Evolutionary conservation across 37 sponge, comb jelly and placozoan genomes (phyloP), one percentile per base, ranked within the genome.

Genomic region (Dysidea cf. avara): DNA sequence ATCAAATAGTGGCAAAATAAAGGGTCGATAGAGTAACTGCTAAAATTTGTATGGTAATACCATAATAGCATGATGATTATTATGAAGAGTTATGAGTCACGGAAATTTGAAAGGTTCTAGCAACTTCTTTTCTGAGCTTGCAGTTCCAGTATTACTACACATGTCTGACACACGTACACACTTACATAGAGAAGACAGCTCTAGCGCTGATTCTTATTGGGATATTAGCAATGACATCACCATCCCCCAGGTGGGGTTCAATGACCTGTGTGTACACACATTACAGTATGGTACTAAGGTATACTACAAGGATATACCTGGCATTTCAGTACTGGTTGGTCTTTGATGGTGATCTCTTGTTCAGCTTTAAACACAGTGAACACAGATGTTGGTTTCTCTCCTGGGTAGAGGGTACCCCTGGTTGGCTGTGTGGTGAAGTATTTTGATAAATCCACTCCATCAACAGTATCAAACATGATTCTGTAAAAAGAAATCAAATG

Each of bases 191-290:
- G 64, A 88, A 96, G 9, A 96, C 93, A 62, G 96, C 81, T 74
- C 55, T 88, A 30, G 90, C 96, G 57, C 79, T 80, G 26, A 98
- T 46, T 36, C 79, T 79, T 49, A 94, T 81, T 37, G 99, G 99
- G 20, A 98, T 95, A 66, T 83, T 84, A 20, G 99, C 99, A 25
- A 98, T 95, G 16, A 95, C 88, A 37, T 95, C 95, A 12, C 93
- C 99, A 35, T 91, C 90, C 28, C 87, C 84, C 2, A 96, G 37
- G 56, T 91, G 83, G 29, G 77, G 74, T 66, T 98, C 99, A 43
- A 98, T 87, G 21, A 94, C 88, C 83, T 93, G 46, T 9, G 9
- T 43, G 46, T 43, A 43, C 46, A 43, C 46, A 43, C 46, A 43
- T 9, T 43, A 43, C 46, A 12, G 9, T n/a, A n/a, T n/a, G n/a